Base-by-base conservation (phyloP, 2,797 vertebrate species). In the Spondyliosoma cantharus region DNA sequence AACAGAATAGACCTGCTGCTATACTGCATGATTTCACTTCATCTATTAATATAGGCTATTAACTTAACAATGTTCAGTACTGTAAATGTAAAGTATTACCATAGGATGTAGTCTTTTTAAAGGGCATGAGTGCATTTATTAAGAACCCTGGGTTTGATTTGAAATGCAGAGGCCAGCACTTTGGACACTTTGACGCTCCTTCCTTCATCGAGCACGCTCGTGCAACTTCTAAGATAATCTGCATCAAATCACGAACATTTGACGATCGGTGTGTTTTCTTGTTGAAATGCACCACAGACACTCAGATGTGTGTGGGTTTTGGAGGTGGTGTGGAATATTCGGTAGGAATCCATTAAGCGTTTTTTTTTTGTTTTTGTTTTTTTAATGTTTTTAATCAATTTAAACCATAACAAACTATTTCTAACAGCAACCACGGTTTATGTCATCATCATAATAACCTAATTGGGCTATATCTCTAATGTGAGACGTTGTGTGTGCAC, bases 391-490 rank as follows among this genome's bases (percentile, higher is more conserved):
- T 43, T 45, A 45, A 43, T 48, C 22, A 58, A 29, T 71, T 45
- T 43, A 60, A 71, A 62, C 32, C 25, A 65, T 76, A 73, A 82
- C 80, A 64, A 78, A 74, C 9, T 11, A 62, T 65, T 63, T 69
- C 24, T 42, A 76, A 64, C 79, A 78, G 68, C 49, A 56, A 65
- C 53, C 67, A 57, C 17, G 70, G 42, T 70, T 50, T 74, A 60
- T 62, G 64, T 48, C 71, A 58, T 79, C 52, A 73, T 69, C 74
- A 62, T 77, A 82, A 74, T 67, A 78, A 82, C 68, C 82, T 90
- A 86, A 91, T 76, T 84, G 85, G 78, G 62, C 64, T 46, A 56
- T 82, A 84, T 84, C 65, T 86, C 56, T 78, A 84, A 86, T 82
- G 75, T 76, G 76, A 72, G 61, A 77, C 72, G 78, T 72, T 88